Evolutionary conservation across 2,113 vertebrate species (phyloP).

Genomic region (Parus major): DNA sequence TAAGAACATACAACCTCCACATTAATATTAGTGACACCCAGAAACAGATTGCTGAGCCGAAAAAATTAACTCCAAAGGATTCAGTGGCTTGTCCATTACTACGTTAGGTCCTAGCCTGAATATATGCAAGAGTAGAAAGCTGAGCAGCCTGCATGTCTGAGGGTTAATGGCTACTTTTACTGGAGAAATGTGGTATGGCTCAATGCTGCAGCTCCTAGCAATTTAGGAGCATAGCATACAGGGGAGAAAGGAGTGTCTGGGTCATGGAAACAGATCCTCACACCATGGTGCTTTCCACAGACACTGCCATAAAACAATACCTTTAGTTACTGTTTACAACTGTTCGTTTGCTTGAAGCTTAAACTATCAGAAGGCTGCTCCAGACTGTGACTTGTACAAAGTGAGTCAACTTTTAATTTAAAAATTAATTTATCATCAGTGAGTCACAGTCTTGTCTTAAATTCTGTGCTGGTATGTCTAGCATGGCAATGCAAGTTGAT

Average conservation of each 20-base stretch:
- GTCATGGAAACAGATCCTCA: neutral
- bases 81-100: neutral
- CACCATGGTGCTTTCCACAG: neutral
- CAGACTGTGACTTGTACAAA: neutral
- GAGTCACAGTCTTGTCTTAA: neutral
- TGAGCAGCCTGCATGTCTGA: neutral
- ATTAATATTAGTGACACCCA: neutral
- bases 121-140: neutral
- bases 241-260: neutral
- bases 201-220: neutral
- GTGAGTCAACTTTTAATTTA: neutral
- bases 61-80: neutral
- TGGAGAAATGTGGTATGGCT: neutral
- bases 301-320: neutral
- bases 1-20: neutral
- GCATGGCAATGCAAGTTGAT: neutral
- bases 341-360: neutral
- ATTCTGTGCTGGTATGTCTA: neutral
- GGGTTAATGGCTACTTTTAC: neutral
- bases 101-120: neutral
- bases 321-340: neutral
- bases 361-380: neutral
- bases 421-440: neutral
- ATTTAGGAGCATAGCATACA: neutral
- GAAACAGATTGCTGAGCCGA: neutral